Evolutionary conservation across 1,140 invertebrate genomes (phyloP).

Genomic region (Drosophila azteca): DNA sequence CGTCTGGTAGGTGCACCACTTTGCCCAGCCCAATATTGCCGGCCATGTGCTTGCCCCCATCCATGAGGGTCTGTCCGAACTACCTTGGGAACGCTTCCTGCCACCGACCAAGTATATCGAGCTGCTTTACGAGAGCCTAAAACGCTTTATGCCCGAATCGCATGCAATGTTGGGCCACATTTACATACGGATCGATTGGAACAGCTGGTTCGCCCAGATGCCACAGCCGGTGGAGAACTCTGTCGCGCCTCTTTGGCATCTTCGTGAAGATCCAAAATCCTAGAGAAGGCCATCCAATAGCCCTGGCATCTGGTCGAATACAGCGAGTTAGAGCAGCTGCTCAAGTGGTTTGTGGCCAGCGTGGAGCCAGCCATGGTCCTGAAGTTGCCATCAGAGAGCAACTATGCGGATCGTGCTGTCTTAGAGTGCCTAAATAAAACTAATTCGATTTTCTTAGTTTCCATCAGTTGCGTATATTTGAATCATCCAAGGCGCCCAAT

Average conservation of each 20-base stretch:
- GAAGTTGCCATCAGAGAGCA: slow-evolving; percentile 77
- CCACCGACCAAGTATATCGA: slow-evolving; percentile 89
- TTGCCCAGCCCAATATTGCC: slow-evolving; percentile 88
- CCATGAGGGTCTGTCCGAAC: slow-evolving; percentile 87
- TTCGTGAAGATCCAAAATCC: slow-evolving; percentile 87
- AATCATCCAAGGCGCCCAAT: too few species aligned
- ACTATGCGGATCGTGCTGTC: slow-evolving; percentile 84
- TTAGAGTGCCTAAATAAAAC: slow-evolving; percentile 84
- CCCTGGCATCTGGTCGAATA: slow-evolving; percentile 89
- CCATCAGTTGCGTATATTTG: too few species aligned
- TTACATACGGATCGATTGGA: slow-evolving; percentile 85
- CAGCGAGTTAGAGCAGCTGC: slow-evolving; percentile 87
- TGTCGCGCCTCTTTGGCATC: slow-evolving; percentile 85
- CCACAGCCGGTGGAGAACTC: slow-evolving; percentile 77
- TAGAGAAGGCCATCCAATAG: slow-evolving; percentile 87
- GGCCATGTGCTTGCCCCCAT: slow-evolving; percentile 88
- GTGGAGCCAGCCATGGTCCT: slow-evolving; percentile 90
- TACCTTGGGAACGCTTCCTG: slow-evolving; percentile 90
- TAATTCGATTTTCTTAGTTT: too few species aligned
- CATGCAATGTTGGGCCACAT: slow-evolving; percentile 89
- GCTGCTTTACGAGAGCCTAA: slow-evolving; percentile 84
- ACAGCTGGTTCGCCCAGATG: slow-evolving; percentile 77
- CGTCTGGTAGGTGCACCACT: slow-evolving; percentile 90
- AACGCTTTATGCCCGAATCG: slow-evolving; percentile 88
- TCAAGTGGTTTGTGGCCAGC: slow-evolving; percentile 91